Evolutionary conservation across 2,888 invertebrate species (phyloP).

Genomic region (Hetaerina titia): DNA sequence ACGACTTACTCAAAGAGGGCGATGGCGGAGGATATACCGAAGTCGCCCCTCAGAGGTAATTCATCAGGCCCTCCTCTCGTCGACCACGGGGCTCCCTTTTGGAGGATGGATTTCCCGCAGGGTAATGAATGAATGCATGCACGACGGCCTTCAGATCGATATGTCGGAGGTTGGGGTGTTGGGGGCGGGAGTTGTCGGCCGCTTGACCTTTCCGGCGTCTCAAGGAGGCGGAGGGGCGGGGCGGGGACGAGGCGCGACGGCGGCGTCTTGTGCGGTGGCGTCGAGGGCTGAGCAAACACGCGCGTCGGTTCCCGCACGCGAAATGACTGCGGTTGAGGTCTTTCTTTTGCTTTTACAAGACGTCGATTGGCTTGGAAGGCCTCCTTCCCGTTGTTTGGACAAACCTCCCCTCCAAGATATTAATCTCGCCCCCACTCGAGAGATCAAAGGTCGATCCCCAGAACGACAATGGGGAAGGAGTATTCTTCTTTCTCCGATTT

Average conservation of each 20-base stretch:
- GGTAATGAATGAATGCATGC: not conserved
- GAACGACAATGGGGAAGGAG: not conserved
- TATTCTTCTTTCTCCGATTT: too few species aligned
- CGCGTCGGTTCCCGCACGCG: not conserved
- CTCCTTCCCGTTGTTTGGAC: not conserved
- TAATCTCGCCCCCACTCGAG: not conserved
- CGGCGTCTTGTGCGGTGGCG: not conserved
- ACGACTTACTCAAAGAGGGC: too few species aligned
- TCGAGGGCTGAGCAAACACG: not conserved
- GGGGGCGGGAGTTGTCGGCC: not conserved
- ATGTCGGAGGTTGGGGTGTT: not conserved
- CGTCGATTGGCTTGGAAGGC: not conserved
- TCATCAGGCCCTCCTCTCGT: not conserved
- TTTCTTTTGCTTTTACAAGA: not conserved
- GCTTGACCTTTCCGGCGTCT: constrained; percentile 1
- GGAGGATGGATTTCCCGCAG: not conserved
- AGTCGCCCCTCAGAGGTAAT: not conserved
- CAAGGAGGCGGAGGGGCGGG: not conserved
- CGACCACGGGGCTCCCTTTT: not conserved
- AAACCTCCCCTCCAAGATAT: not conserved
- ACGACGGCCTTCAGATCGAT: too few species aligned
- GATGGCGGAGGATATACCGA: too few species aligned
- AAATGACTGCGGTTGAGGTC: not conserved
- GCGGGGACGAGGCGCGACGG: not conserved
- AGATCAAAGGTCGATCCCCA: not conserved